These are phyloP conservation scores for Philantomba maxwellii DNA, from an alignment of 2,113 vertebrate species.

Conservation along the genomic window DNA sequence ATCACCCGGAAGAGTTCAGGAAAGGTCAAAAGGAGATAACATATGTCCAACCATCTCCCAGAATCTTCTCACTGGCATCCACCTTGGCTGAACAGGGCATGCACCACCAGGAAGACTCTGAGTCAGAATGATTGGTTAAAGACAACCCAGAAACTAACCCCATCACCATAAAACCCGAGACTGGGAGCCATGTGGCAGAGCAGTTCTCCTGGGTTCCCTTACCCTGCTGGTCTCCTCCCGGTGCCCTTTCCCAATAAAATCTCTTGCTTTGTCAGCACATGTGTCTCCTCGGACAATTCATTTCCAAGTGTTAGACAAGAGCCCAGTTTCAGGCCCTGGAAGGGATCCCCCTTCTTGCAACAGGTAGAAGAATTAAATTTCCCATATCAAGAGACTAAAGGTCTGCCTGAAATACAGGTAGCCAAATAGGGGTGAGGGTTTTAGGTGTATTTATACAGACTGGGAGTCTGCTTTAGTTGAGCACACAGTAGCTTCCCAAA, in stretches of 20 bases:
- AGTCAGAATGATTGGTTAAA: background rate
- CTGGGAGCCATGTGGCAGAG: accelerated
- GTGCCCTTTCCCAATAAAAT: background rate
- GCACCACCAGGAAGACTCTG: background rate
- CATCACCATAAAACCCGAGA: background rate
- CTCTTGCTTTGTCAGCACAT: background rate
- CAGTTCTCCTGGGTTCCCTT: background rate
- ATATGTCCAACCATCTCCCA: accelerated
- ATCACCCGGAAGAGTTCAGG: background rate
- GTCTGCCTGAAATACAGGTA: background rate
- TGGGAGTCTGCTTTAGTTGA: background rate
- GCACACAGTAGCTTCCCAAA: background rate
- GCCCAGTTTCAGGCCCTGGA: background rate
- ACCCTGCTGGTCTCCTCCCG: accelerated
- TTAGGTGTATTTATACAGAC: background rate
- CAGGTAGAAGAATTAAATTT: background rate
- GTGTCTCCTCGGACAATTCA: background rate
- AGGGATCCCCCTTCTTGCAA: background rate
- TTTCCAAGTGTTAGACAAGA: background rate
- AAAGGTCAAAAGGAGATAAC: background rate
- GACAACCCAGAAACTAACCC: background rate
- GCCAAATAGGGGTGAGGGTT: accelerated
- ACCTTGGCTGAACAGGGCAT: background rate
- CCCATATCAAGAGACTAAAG: background rate
- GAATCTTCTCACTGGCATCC: background rate